phyloP scores from a whole-genome alignment of 2,797 vertebrate species.

The Ibycter americanus region DNA sequence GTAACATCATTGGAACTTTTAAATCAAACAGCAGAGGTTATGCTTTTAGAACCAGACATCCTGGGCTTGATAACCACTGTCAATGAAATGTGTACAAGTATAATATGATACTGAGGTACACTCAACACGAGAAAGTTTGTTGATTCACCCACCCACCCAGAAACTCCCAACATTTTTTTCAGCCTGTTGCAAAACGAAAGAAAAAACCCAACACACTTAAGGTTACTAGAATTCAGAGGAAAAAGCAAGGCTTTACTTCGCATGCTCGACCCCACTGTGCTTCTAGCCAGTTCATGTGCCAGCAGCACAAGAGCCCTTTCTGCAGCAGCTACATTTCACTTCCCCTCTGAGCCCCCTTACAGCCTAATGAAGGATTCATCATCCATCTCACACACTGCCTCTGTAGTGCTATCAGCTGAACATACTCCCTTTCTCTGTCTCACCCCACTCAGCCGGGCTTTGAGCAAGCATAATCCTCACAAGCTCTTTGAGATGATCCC shows the following conservation, averaged over 20 bases:
- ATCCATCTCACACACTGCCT: not conserved
- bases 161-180: not conserved
- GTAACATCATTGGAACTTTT: not conserved
- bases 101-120: rapidly evolving
- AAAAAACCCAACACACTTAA: not conserved
- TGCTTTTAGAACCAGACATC: not conserved
- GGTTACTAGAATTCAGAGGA: not conserved
- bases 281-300: not conserved
- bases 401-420: rapidly evolving
- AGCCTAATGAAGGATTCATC: not conserved
- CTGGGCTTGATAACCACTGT: not conserved
- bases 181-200: not conserved
- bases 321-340: not conserved
- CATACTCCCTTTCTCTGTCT: not conserved
- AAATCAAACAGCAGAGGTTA: not conserved
- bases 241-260: not conserved
- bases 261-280: no score
- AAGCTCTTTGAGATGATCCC: not conserved
- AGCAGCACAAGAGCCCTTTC: not conserved
- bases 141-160: not conserved
- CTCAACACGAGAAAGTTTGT: not conserved
- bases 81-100: not conserved
- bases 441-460: not conserved
- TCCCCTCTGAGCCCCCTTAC: not conserved
- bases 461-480: not conserved